Conservation (phyloP, 1,140 invertebrate species). For the Contarinia nasturtii region DNA sequence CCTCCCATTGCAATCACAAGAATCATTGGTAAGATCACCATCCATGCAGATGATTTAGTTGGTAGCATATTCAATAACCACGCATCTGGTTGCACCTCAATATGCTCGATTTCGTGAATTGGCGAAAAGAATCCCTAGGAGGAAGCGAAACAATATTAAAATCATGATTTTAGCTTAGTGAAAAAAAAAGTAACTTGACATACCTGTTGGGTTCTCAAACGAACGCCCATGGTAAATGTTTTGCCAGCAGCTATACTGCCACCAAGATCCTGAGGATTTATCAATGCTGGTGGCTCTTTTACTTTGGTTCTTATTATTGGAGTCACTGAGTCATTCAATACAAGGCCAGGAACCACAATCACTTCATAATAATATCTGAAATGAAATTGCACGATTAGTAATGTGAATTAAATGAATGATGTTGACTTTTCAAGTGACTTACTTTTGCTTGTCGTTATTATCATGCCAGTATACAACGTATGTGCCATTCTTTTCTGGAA, state of each 20-base stretch:
- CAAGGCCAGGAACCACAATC: neutral
- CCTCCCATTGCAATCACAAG: constrained; percentile 35
- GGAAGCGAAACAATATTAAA: neutral
- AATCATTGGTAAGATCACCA: constrained; percentile 25
- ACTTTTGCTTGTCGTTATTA: constrained; percentile 4
- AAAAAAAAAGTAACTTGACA: neutral
- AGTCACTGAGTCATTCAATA: neutral
- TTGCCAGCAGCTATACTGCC: neutral
- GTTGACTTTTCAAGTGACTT: neutral
- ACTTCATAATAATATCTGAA: constrained; percentile 2
- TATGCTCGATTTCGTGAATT: constrained; percentile 4
- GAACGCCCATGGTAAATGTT: constrained; percentile 5
- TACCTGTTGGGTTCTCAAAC: constrained; percentile 1
- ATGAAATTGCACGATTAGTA: neutral
- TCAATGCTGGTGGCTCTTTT: constrained; percentile 2
- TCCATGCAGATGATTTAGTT: constrained; percentile 9
- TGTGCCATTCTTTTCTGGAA: constrained; percentile 30
- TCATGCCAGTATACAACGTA: constrained; percentile 38
- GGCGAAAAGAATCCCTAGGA: constrained; percentile 1
- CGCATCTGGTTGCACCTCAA: constrained; percentile 2
- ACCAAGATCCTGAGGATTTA: constrained; percentile 2
- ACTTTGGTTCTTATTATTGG: neutral
- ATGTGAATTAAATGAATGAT: neutral
- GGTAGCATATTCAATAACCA: constrained; percentile 13
- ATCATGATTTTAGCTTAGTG: neutral